These are phyloP conservation scores for Styela clava DNA, from an alignment of 23 tunicate genomes.

Conservation along the genomic window DNA sequence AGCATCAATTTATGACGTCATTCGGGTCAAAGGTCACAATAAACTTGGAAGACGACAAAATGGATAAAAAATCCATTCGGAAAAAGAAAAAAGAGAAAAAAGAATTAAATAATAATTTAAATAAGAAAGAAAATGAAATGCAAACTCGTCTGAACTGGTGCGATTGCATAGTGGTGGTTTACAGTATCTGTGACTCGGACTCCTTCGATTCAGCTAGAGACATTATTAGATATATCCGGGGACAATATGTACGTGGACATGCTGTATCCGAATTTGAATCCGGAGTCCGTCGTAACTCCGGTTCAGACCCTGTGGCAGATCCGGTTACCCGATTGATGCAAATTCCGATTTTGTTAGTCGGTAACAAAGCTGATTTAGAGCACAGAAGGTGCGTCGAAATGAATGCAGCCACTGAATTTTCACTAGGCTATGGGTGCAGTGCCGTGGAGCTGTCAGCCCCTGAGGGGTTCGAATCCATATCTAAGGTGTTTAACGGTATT, in stretches of 20 bases:
- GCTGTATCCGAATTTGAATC: background rate
- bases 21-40: background rate
- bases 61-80: background rate
- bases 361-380: slow-evolving; percentile 23
- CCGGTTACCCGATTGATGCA: background rate
- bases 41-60: background rate
- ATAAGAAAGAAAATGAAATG: slow-evolving; percentile 5
- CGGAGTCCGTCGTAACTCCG: background rate
- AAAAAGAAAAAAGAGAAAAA: slow-evolving; percentile 9
- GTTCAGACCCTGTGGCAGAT: background rate
- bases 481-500: background rate
- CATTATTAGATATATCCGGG: slow-evolving; percentile 9
- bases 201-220: slow-evolving; percentile 10
- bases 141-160: slow-evolving; percentile 11
- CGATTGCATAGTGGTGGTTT: slow-evolving; percentile 18
- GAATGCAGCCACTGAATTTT: background rate
- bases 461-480: slow-evolving; percentile 21
- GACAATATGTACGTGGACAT: background rate
- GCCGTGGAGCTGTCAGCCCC: slow-evolving; percentile 15
- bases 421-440: background rate
- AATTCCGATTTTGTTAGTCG: slow-evolving; percentile 14
- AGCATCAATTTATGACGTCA: background rate
- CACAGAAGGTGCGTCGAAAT: slow-evolving; percentile 6
- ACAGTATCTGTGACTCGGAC: slow-evolving; percentile 25
- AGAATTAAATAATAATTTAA: background rate